Conservation (phyloP, 2,113 vertebrate species). For the Actinemys pallida region DNA sequence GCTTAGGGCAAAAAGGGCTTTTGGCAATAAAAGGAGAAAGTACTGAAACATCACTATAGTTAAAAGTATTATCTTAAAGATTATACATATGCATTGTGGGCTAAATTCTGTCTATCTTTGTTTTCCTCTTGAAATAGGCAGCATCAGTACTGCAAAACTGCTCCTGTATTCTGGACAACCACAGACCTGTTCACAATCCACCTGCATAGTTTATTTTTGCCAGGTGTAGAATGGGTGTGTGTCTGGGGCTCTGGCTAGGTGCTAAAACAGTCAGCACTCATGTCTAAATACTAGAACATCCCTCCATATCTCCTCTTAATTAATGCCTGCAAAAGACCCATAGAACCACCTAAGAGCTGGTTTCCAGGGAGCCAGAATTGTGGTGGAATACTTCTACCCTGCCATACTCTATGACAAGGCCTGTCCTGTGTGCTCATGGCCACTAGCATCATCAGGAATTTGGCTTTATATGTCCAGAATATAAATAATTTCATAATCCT, state of each 20-base stretch:
- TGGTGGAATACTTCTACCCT: not conserved
- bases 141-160: accelerated
- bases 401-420: not conserved
- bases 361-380: not conserved
- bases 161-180: not conserved
- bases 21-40: not conserved
- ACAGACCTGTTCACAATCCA: accelerated
- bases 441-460: not conserved
- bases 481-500: not conserved
- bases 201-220: accelerated
- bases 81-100: not conserved
- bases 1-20: not conserved
- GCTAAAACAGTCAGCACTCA: not conserved
- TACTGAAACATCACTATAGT: not conserved
- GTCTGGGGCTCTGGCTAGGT: not conserved
- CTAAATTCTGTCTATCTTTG: not conserved
- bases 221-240: not conserved
- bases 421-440: not conserved
- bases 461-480: not conserved
- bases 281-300: not conserved
- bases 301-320: accelerated
- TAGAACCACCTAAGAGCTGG: not conserved
- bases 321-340: not conserved
- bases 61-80: not conserved
- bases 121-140: not conserved